Evolutionary conservation across 2,797 vertebrate species (phyloP).

Genomic region (Ctenopoma multispine): DNA sequence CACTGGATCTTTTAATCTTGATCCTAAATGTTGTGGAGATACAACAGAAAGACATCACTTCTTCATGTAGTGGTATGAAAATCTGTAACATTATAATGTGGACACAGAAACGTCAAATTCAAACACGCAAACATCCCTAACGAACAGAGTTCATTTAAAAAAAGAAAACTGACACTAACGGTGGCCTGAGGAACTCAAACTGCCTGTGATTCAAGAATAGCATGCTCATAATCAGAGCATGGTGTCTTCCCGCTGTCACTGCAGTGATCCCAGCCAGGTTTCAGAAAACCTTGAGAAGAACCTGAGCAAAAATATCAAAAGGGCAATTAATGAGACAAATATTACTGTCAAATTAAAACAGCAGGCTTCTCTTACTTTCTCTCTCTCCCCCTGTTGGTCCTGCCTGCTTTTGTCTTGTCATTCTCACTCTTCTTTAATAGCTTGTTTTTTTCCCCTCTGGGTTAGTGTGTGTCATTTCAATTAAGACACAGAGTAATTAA

Average conservation of each 20-base stretch:
- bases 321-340: slow-evolving; percentile 42
- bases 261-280: slow-evolving; percentile 24
- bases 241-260: slow-evolving; percentile 23
- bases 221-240: slow-evolving; percentile 3
- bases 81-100: too few relatives aligned
- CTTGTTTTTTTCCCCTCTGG: slow-evolving; percentile 15
- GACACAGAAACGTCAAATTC: too few relatives aligned
- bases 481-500: slow-evolving; percentile 55
- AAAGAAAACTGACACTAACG: not conserved
- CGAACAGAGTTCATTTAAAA: too few relatives aligned
- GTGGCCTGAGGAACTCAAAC: slow-evolving; percentile 10
- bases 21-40: too few relatives aligned
- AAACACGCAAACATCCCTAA: too few relatives aligned
- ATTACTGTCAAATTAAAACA: slow-evolving; percentile 52
- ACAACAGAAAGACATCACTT: too few relatives aligned
- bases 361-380: slow-evolving; percentile 9
- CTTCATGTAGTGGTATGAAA: too few relatives aligned
- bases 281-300: slow-evolving; percentile 18
- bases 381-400: not conserved
- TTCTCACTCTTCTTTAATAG: slow-evolving; percentile 6
- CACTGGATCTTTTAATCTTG: too few relatives aligned
- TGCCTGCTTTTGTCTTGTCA: slow-evolving; percentile 26
- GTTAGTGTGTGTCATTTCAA: slow-evolving; percentile 48
- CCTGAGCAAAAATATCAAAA: slow-evolving; percentile 42
- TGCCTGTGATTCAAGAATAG: slow-evolving; percentile 14